Evolutionary conservation across 2,888 invertebrate genomes (phyloP).

Genomic region (Hyppa rectilinea): DNA sequence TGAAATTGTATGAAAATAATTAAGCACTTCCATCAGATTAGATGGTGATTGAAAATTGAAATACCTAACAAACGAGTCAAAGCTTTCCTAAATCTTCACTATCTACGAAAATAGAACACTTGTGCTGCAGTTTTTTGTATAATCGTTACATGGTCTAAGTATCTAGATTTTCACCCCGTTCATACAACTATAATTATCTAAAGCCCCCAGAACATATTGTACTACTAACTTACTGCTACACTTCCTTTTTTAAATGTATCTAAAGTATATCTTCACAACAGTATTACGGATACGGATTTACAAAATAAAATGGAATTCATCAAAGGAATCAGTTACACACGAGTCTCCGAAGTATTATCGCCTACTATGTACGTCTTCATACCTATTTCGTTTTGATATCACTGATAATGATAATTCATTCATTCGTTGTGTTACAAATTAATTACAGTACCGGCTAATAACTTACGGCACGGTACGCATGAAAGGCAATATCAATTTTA

Average conservation of each 20-base stretch:
- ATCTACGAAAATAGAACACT: no score
- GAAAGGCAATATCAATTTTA: constrained; percentile 22
- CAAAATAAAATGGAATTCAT: constrained; percentile 39
- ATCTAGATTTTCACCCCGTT: background rate
- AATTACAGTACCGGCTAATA: constrained; percentile 30
- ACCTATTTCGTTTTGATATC: constrained; percentile 50
- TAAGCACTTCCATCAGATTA: constrained; percentile 12
- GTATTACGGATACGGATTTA: constrained; percentile 7
- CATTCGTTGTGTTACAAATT: constrained; percentile 31
- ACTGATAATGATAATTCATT: constrained; percentile 47
- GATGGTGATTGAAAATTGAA: background rate
- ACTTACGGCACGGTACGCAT: constrained; percentile 29
- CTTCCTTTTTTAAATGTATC: no score
- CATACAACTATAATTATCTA: background rate
- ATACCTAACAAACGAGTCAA: background rate
- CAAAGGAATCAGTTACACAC: constrained; percentile 42
- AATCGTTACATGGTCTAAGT: no score
- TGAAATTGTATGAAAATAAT: constrained; percentile 50
- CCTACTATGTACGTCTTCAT: constrained; percentile 30
- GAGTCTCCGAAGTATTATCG: constrained; percentile 13
- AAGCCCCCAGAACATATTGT: background rate
- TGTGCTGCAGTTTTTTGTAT: no score
- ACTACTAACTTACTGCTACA: background rate
- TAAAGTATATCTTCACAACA: background rate
- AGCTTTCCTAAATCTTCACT: background rate